A percentile compares a stretch with the other conserved stretches of the same genome.
phyloP scores from a whole-genome alignment of 2,888 invertebrate species.

The Leptinotarsa rubiginosa region DNA sequence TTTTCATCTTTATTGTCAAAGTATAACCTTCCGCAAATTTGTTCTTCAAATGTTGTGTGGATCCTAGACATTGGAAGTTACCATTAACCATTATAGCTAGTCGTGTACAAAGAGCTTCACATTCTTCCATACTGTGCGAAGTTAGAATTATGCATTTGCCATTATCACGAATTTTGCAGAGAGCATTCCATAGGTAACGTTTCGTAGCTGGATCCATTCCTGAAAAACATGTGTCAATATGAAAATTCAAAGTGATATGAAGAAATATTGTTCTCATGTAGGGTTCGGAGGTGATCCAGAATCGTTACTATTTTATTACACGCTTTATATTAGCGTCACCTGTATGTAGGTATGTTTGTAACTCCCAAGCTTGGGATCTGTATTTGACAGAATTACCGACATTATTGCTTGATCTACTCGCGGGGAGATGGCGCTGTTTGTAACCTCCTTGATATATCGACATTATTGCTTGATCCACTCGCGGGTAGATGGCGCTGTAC shows the following conservation, averaged over 20 bases:
- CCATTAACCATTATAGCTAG: slow-evolving; percentile 91
- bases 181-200: slow-evolving; percentile 83
- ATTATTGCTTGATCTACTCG: too few species aligned
- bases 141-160: slow-evolving; percentile 85
- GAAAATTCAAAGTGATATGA: not conserved
- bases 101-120: slow-evolving; percentile 85
- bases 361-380: too few species aligned
- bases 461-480: too few species aligned
- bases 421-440: too few species aligned
- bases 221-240: not conserved
- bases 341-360: too few species aligned
- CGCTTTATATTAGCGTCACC: too few species aligned
- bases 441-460: too few species aligned
- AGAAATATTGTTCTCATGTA: too few species aligned
- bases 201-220: slow-evolving; percentile 87
- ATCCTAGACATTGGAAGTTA: slow-evolving; percentile 81
- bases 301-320: too few species aligned
- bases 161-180: slow-evolving; percentile 75
- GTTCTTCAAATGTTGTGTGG: slow-evolving; percentile 84
- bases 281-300: too few species aligned
- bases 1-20: slow-evolving; percentile 64
- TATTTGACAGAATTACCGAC: too few species aligned
- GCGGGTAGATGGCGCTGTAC: too few species aligned
- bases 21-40: slow-evolving; percentile 77
- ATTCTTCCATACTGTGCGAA: slow-evolving; percentile 90